These are phyloP conservation scores for Drosophila nr. fundita DNA, from an alignment of 2,888 invertebrate genomes.

Conservation along the genomic window DNA sequence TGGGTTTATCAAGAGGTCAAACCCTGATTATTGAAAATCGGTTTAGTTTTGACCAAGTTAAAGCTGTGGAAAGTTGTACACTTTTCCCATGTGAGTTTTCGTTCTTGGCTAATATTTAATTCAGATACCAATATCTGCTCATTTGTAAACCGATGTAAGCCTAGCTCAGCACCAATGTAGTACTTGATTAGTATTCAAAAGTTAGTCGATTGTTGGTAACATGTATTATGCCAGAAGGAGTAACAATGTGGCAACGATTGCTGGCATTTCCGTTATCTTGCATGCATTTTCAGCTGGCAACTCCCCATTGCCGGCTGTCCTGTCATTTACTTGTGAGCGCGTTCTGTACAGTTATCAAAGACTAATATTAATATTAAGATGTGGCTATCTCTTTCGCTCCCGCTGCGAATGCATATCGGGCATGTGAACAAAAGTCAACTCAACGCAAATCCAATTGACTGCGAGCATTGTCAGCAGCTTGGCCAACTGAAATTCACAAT, in stretches of 20 bases:
- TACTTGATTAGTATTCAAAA: neutral
- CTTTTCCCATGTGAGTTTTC: neutral
- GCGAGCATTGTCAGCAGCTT: slow-evolving; percentile 33
- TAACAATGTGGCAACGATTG: neutral
- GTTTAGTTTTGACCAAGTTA: neutral
- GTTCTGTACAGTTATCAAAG: slow-evolving; percentile 28
- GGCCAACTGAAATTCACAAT: slow-evolving; percentile 17
- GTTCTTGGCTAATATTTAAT: neutral
- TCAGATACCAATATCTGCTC: neutral
- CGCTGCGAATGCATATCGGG: slow-evolving; percentile 16
- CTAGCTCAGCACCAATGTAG: neutral
- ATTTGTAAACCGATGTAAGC: neutral
- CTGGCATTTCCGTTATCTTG: slow-evolving; percentile 16
- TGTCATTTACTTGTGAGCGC: slow-evolving; percentile 18
- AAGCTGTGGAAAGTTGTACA: neutral
- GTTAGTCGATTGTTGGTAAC: neutral
- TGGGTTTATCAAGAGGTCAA: neutral
- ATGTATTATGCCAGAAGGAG: neutral
- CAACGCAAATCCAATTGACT: slow-evolving; percentile 41
- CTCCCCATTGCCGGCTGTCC: slow-evolving; percentile 17
- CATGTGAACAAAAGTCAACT: slow-evolving; percentile 24
- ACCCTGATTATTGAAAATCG: neutral
- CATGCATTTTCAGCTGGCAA: slow-evolving; percentile 14
- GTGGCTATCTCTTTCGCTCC: neutral
- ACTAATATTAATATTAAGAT: slow-evolving; percentile 42